Evolutionary conservation across 2,888 invertebrate genomes (phyloP).

Genomic region (Cecidostiba fungosa): DNA sequence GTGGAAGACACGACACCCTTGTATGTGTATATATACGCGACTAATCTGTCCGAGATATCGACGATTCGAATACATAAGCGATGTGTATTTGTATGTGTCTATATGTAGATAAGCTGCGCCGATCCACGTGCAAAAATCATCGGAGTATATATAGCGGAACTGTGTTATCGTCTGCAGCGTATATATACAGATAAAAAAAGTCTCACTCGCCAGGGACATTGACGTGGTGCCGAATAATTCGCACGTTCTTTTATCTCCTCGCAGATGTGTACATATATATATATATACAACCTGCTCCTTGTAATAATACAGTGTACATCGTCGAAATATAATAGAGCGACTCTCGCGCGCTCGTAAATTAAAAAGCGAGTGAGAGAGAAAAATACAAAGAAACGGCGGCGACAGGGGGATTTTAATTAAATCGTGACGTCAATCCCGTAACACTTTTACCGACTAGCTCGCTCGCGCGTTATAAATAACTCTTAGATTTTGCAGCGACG

Average conservation of each 20-base stretch:
- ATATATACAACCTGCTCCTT: no score
- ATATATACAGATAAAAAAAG: neutral
- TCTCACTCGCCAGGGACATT: neutral
- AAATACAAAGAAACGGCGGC: neutral
- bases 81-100: no score
- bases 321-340: no score
- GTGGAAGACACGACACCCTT: no score
- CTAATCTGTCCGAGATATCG: neutral
- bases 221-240: neutral
- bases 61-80: neutral
- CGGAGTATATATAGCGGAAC: neutral
- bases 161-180: neutral
- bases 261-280: no score
- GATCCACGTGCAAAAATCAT: neutral
- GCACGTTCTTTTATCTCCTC: neutral
- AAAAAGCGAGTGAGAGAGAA: constrained; percentile 21
- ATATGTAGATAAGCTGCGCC: neutral
- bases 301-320: no score
- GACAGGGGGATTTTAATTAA: constrained; percentile 27
- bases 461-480: constrained; percentile 21
- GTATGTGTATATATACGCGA: no score
- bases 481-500: constrained; percentile 15
- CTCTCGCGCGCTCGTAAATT: neutral
- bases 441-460: constrained; percentile 37
- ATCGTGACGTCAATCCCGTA: constrained; percentile 56